Conservation (phyloP, 2,888 invertebrate genomes). For the Epirrhoe alternata region DNA sequence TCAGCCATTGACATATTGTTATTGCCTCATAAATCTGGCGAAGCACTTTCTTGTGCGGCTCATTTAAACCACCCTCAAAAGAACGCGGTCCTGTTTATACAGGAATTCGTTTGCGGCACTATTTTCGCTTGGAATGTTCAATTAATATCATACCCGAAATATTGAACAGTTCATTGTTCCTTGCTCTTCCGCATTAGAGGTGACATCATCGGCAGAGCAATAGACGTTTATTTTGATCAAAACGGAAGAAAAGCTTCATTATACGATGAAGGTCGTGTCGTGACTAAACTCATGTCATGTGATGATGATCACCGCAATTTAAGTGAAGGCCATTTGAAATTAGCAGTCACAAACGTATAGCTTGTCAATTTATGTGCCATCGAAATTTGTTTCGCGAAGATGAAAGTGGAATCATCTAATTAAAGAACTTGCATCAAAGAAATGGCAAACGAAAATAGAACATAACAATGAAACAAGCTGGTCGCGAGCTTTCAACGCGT, state of each 20-base stretch:
- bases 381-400: constrained; percentile 1
- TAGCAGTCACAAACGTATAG: background rate
- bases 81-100: constrained; percentile 21
- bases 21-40: constrained; percentile 52
- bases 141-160: constrained; percentile 27
- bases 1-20: constrained; percentile 53
- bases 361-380: background rate
- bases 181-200: constrained; percentile 27
- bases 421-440: constrained; percentile 39
- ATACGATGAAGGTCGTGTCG: constrained; percentile 30
- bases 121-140: constrained; percentile 20
- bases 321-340: constrained; percentile 7
- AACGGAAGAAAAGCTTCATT: constrained; percentile 20
- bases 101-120: constrained; percentile 10
- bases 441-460: constrained; percentile 38
- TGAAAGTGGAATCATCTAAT: constrained; percentile 2
- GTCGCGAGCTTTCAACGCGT: constrained; percentile 43
- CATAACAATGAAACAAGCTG: constrained; percentile 39
- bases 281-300: constrained; percentile 20
- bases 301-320: constrained; percentile 15
- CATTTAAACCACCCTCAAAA: constrained; percentile 7
- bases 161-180: constrained; percentile 33
- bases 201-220: constrained; percentile 49
- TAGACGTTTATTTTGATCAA: constrained; percentile 45
- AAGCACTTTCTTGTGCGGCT: constrained; percentile 33